These are phyloP conservation scores for Kryptolebias marmoratus DNA, from an alignment of 2,113 vertebrate genomes.

Conservation along the genomic window DNA sequence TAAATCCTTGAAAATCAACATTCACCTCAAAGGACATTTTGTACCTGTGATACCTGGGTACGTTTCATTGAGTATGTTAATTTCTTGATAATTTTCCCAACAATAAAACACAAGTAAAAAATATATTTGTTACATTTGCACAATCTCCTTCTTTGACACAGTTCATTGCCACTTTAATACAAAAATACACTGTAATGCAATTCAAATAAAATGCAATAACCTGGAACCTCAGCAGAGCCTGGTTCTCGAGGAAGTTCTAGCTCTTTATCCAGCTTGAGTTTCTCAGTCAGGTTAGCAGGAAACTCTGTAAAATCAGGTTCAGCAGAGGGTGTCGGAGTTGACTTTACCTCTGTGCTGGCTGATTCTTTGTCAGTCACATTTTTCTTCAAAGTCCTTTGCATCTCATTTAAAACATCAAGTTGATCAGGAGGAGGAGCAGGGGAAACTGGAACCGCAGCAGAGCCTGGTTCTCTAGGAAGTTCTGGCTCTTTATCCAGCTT, in stretches of 20 bases:
- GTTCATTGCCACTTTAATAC: too few relatives aligned
- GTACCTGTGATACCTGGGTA: too few relatives aligned
- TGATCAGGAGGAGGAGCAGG: constrained; percentile 18
- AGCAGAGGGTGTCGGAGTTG: not conserved
- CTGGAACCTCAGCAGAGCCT: constrained; percentile 6
- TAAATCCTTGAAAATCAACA: too few relatives aligned
- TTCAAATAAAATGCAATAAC: not conserved
- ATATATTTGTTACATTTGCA: too few relatives aligned
- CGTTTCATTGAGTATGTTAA: too few relatives aligned
- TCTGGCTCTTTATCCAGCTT: constrained; percentile 12
- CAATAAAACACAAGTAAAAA: too few relatives aligned
- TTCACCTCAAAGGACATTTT: too few relatives aligned
- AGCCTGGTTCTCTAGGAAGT: constrained; percentile 9
- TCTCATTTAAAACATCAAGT: not conserved
- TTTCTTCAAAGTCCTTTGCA: not conserved
- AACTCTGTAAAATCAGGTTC: not conserved
- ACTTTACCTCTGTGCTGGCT: too few relatives aligned
- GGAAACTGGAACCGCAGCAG: constrained; percentile 8
- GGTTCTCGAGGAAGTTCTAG: constrained; percentile 8
- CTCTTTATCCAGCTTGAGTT: constrained; percentile 6
- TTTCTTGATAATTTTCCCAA: too few relatives aligned
- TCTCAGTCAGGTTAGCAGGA: not conserved
- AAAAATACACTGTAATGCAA: too few relatives aligned
- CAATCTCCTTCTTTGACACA: too few relatives aligned
- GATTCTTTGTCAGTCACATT: too few relatives aligned